A percentile compares a stretch with the other conserved stretches of the same genome.
Evolutionary conservation across 2,113 vertebrate species (phyloP).

Genomic region (Xiphophorus hellerii): DNA sequence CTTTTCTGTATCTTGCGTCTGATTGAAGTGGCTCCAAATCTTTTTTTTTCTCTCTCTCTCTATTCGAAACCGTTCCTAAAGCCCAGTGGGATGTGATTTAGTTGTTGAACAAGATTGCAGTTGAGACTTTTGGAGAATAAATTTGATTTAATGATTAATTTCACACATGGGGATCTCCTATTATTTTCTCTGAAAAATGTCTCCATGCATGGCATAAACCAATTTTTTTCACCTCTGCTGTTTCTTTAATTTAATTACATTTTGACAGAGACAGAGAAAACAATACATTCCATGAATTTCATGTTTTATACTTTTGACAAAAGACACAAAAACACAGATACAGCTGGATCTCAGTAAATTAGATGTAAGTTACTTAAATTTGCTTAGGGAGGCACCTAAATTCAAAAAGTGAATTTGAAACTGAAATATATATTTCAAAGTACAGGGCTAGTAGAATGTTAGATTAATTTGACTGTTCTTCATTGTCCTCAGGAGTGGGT

Average conservation of each 20-base stretch:
- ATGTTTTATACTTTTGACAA: not conserved
- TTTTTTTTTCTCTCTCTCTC: not conserved
- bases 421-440: too few species aligned
- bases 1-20: constrained; percentile 19
- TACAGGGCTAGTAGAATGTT: not conserved
- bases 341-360: not conserved
- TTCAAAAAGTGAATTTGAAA: not conserved
- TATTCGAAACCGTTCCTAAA: constrained; percentile 28
- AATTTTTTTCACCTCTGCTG: not conserved
- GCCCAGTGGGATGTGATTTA: constrained; percentile 25
- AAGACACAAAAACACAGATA: not conserved
- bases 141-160: constrained; percentile 37
- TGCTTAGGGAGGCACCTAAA: not conserved
- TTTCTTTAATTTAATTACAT: not conserved
- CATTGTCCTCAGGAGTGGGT: not conserved
- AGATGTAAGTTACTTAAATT: not conserved
- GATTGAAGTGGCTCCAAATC: constrained; percentile 58
- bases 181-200: not conserved
- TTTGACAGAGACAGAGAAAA: constrained; percentile 6
- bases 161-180: not conserved
- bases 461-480: not conserved
- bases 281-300: not conserved
- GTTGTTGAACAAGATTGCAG: constrained; percentile 19
- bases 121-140: constrained; percentile 13
- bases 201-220: not conserved